Evolutionary conservation across 2,797 vertebrate genomes (phyloP).

Genomic region (Pelochelys cantorii): DNA sequence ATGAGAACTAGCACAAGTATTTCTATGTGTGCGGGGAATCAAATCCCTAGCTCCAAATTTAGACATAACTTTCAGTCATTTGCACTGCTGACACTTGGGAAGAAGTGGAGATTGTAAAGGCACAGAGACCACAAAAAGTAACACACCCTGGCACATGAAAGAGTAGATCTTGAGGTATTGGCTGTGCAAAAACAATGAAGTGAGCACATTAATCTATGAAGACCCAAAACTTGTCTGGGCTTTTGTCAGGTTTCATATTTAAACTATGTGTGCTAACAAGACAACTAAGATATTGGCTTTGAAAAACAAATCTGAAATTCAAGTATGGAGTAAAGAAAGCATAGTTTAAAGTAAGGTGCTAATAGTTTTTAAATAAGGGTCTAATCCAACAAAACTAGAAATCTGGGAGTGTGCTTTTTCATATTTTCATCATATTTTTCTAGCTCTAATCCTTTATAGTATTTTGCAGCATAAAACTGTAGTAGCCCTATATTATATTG

Average conservation of each 20-base stretch:
- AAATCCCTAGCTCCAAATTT: neutral
- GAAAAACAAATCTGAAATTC: neutral
- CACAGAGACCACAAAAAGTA: neutral
- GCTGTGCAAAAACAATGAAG: too few species aligned
- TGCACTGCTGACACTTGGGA: neutral
- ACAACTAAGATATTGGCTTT: neutral
- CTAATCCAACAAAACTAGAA: neutral
- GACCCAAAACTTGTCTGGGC: too few species aligned
- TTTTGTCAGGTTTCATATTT: too few species aligned
- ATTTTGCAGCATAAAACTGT: neutral
- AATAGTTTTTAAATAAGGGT: neutral
- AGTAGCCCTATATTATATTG: neutral
- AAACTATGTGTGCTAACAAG: too few species aligned
- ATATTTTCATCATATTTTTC: neutral
- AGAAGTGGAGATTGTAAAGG: neutral
- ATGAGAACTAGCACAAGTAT: neutral
- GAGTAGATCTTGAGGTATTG: fast-evolving
- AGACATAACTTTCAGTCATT: neutral
- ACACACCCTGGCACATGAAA: neutral
- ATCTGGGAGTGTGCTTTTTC: neutral
- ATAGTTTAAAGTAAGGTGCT: neutral
- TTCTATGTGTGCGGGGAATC: neutral
- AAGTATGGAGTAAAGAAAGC: neutral
- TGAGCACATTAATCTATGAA: too few species aligned
- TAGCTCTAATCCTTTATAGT: neutral